A percentile compares a stretch with the other conserved stretches of the same genome.
Evolutionary conservation across 2,888 invertebrate species (phyloP).

Genomic region (Geotrupes spiniger): DNA sequence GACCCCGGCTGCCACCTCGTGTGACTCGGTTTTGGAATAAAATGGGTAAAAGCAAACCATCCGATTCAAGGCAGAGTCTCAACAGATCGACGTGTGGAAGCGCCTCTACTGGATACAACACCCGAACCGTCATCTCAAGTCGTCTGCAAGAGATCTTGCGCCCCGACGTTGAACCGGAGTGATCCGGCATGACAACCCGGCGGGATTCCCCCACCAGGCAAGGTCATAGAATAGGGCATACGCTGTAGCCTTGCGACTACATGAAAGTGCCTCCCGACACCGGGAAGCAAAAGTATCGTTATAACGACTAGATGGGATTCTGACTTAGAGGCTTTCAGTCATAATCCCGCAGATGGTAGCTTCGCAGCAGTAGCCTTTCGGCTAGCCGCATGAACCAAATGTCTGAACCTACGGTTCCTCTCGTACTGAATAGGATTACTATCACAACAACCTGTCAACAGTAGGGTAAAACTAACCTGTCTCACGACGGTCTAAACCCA

Average conservation of each 20-base stretch:
- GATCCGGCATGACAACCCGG: constrained; percentile 8
- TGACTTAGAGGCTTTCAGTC: constrained; percentile 16
- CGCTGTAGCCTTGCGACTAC: constrained; percentile 9
- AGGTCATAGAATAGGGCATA: constrained; percentile 13
- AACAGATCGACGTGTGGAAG: constrained; percentile 61
- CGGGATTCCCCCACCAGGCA: constrained; percentile 5
- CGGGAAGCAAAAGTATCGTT: constrained; percentile 32
- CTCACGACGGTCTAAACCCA: constrained; percentile 35
- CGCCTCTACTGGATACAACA: constrained; percentile 61
- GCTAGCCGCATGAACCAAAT: too few relatives aligned
- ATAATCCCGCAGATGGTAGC: too few relatives aligned
- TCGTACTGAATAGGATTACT: too few relatives aligned
- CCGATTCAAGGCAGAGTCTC: constrained; percentile 56
- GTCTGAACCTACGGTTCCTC: too few relatives aligned
- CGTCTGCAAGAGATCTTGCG: constrained; percentile 62
- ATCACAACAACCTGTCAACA: too few relatives aligned
- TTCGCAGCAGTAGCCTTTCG: too few relatives aligned
- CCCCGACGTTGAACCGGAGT: constrained; percentile 52
- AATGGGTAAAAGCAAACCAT: constrained; percentile 10
- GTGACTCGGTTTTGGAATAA: too few relatives aligned
- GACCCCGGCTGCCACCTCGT: constrained; percentile 32
- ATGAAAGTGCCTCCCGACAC: constrained; percentile 11
- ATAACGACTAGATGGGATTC: too few relatives aligned
- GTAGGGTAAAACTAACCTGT: constrained; percentile 54
- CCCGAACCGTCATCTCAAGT: constrained; percentile 61